phyloP scores from a whole-genome alignment of 2,888 invertebrate species.

The Aleiodes testaceus region DNA sequence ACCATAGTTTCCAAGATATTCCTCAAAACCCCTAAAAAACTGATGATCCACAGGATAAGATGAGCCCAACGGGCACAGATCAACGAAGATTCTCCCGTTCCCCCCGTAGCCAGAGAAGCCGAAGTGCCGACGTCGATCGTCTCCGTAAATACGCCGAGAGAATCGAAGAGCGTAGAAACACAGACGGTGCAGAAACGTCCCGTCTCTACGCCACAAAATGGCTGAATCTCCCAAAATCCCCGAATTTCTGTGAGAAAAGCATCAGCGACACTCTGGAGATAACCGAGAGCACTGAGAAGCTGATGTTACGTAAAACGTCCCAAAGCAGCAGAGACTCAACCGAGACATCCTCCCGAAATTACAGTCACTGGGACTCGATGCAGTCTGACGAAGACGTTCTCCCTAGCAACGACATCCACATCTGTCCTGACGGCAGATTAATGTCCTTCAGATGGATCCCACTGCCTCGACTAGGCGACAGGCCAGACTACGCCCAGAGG shows the following conservation, averaged over 20 bases:
- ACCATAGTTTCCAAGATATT: too few species aligned
- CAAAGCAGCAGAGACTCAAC: neutral
- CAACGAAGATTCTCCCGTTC: slow-evolving; percentile 62
- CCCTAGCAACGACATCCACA: neutral
- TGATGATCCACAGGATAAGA: slow-evolving; percentile 51
- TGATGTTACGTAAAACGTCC: slow-evolving; percentile 7
- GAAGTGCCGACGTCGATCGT: slow-evolving; percentile 66
- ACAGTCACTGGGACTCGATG: slow-evolving; percentile 10
- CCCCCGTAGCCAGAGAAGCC: slow-evolving; percentile 65
- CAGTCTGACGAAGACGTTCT: slow-evolving; percentile 47
- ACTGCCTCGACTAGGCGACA: slow-evolving; percentile 12
- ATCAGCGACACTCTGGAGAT: neutral
- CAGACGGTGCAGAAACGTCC: slow-evolving; percentile 56
- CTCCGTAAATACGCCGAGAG: slow-evolving; percentile 64
- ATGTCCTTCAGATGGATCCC: slow-evolving; percentile 30
- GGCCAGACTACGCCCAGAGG: neutral
- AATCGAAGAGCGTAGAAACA: slow-evolving; percentile 64
- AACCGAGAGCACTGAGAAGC: slow-evolving; percentile 8
- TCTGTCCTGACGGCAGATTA: slow-evolving; percentile 46
- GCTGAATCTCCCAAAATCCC: slow-evolving; percentile 53
- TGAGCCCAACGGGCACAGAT: slow-evolving; percentile 57
- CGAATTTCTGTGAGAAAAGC: neutral
- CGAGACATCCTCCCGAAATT: neutral
- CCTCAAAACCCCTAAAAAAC: too few species aligned
- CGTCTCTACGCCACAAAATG: slow-evolving; percentile 54